Conservation (phyloP, 2,888 invertebrate species). For the Drosophila prolongata region DNA sequence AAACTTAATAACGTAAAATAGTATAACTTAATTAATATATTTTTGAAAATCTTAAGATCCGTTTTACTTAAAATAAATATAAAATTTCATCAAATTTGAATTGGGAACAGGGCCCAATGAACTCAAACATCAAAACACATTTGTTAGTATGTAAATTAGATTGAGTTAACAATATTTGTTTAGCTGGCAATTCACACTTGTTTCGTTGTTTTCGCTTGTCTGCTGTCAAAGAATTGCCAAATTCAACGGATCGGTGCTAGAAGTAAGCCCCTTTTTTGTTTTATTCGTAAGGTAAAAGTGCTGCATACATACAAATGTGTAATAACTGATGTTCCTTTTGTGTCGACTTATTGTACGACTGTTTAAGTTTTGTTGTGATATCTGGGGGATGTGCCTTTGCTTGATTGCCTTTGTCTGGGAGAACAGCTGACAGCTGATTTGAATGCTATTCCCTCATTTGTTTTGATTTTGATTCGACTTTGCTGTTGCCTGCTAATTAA, state of each 20-base stretch:
- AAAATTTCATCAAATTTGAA: neutral
- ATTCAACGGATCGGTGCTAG: constrained; percentile 23
- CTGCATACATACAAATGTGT: neutral
- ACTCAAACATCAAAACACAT: constrained; percentile 11
- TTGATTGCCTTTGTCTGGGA: constrained; percentile 16
- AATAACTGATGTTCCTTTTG: constrained; percentile 9
- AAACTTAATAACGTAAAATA: too few relatives aligned
- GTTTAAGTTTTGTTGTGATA: constrained; percentile 7
- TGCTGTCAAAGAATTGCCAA: constrained; percentile 28
- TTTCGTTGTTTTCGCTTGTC: constrained; percentile 2
- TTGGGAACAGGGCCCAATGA: constrained; percentile 10
- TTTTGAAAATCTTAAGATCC: too few relatives aligned
- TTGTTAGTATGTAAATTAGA: constrained; percentile 22
- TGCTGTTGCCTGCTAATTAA: neutral
- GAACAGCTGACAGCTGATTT: constrained; percentile 26
- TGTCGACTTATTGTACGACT: neutral
- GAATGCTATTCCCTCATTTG: constrained; percentile 3
- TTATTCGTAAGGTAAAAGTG: too few relatives aligned
- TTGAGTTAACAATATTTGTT: constrained; percentile 41
- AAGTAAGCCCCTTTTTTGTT: constrained; percentile 6
- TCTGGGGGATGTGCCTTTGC: constrained; percentile 2
- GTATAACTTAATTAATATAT: too few relatives aligned
- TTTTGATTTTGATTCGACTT: constrained; percentile 11
- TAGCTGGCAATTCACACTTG: constrained; percentile 33
- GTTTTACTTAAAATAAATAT: too few relatives aligned